Conservation (phyloP, 1,140 invertebrate genomes). For the Papilio xuthus region DNA sequence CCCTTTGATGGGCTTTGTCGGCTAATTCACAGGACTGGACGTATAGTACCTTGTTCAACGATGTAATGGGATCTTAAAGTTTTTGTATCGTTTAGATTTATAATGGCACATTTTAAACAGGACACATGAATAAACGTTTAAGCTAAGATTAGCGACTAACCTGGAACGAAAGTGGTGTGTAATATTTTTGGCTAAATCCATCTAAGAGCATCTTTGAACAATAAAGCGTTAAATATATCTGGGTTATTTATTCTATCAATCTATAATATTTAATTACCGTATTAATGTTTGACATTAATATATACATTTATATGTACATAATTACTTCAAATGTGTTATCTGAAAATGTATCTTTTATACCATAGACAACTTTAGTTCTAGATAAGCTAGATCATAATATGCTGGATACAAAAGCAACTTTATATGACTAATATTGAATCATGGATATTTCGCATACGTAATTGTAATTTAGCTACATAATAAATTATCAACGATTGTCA, state of each 20-base stretch:
- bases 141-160: neutral
- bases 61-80: slow-evolving; percentile 40
- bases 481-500: slow-evolving; percentile 21
- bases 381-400: neutral
- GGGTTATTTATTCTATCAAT: too few relatives aligned
- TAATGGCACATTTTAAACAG: slow-evolving; percentile 42
- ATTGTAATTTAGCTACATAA: neutral
- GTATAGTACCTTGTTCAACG: slow-evolving; percentile 36
- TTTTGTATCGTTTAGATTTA: slow-evolving; percentile 42
- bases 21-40: slow-evolving; percentile 42
- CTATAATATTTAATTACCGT: too few relatives aligned
- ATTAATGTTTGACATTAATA: too few relatives aligned
- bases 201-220: too few relatives aligned
- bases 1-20: slow-evolving; percentile 44
- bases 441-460: neutral
- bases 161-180: too few relatives aligned
- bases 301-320: too few relatives aligned
- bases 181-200: too few relatives aligned
- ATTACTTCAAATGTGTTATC: too few relatives aligned
- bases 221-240: too few relatives aligned
- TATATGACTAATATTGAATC: neutral
- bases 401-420: neutral
- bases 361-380: too few relatives aligned
- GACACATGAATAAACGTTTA: slow-evolving; percentile 22
- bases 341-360: too few relatives aligned